These are phyloP conservation scores for Nibea albiflora DNA, from an alignment of 2,113 vertebrate genomes.

Conservation along the genomic window DNA sequence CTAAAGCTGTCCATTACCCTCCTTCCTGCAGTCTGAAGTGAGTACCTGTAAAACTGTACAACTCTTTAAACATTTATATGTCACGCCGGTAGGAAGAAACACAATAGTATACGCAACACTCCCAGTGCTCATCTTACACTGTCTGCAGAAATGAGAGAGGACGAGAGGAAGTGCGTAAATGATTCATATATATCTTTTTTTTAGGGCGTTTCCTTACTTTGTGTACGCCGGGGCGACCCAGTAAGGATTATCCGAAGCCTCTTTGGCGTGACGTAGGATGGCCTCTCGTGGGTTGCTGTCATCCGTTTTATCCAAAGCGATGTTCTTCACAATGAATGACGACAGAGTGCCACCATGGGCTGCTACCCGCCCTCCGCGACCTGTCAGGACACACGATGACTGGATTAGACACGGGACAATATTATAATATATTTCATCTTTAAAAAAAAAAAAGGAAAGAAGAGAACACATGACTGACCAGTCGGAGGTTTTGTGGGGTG, in stretches of 20 bases:
- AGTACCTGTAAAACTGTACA: constrained; percentile 40
- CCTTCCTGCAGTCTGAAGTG: constrained; percentile 42
- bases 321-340: constrained; percentile 98
- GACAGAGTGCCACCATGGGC: constrained; percentile 96
- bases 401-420: background rate
- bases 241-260: constrained; percentile 93
- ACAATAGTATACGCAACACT: constrained; percentile 1
- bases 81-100: constrained; percentile 49
- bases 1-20: constrained; percentile 55
- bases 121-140: constrained; percentile 33
- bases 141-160: constrained; percentile 24
- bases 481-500: too few species aligned
- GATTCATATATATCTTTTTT: background rate
- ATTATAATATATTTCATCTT: too few species aligned
- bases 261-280: constrained; percentile 95
- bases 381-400: constrained; percentile 72
- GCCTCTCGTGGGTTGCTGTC: constrained; percentile 98
- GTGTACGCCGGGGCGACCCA: constrained; percentile 96
- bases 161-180: constrained; percentile 7
- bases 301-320: constrained; percentile 96
- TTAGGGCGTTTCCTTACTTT: constrained; percentile 82
- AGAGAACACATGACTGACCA: too few species aligned
- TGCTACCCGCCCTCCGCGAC: constrained; percentile 95
- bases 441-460: too few species aligned
- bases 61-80: constrained; percentile 69